phyloP scores from a whole-genome alignment of 2,113 vertebrate genomes.

The Glaucomys volans region DNA sequence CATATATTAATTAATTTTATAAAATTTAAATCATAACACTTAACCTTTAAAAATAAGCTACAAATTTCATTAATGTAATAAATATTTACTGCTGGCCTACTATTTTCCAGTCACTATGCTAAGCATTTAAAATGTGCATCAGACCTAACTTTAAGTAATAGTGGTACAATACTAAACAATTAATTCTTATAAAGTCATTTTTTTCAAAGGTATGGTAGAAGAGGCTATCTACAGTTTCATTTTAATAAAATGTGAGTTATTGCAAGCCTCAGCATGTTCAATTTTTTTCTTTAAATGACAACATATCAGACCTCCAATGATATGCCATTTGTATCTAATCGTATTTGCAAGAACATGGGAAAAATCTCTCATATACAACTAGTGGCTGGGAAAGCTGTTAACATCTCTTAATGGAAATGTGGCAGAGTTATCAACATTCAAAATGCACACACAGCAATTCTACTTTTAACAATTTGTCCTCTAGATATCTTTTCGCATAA shows the following conservation, averaged over 20 bases:
- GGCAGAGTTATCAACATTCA: neutral
- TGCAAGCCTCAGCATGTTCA: neutral
- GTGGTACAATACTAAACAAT: neutral
- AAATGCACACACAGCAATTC: neutral
- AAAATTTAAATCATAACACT: constrained; percentile 10
- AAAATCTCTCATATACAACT: neutral
- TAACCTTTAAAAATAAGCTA: neutral
- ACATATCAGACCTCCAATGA: neutral
- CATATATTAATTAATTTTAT: neutral
- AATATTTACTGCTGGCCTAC: neutral
- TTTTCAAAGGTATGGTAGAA: neutral
- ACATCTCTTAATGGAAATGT: neutral
- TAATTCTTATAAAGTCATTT: neutral
- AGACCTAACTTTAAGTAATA: neutral
- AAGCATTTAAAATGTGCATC: neutral
- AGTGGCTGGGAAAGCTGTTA: neutral
- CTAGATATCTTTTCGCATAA: neutral
- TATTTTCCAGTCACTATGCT: neutral
- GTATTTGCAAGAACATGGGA: neutral
- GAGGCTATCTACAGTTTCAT: neutral
- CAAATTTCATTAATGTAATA: neutral
- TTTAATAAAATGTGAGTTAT: neutral
- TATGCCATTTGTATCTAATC: neutral
- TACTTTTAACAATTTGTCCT: neutral
- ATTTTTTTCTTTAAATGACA: neutral